These are phyloP conservation scores for Peromyscus melanophrys DNA, from an alignment of 2,797 vertebrate species.

Conservation along the genomic window DNA sequence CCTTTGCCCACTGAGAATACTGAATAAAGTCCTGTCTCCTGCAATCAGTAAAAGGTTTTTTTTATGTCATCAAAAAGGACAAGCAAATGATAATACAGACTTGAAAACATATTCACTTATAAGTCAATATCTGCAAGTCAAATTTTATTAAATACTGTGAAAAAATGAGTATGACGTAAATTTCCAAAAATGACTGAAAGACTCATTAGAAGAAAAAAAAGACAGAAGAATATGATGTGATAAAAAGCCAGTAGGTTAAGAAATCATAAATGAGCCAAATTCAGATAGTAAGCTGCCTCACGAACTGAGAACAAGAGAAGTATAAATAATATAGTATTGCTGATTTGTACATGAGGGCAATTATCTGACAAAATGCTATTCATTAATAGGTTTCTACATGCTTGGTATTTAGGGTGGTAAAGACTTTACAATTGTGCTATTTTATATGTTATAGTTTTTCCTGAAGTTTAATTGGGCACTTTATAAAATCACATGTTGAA, in stretches of 20 bases:
- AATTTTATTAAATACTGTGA: not conserved
- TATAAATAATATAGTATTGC: not conserved
- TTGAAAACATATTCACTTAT: not conserved
- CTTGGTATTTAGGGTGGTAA: not conserved
- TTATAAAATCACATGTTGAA: slow-evolving; percentile 4
- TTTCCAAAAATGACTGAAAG: not conserved
- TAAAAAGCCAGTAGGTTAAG: slow-evolving; percentile 3
- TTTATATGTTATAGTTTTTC: not conserved
- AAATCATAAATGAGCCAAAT: not conserved
- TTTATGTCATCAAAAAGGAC: not conserved
- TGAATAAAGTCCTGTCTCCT: not conserved
- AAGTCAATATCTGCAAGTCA: not conserved
- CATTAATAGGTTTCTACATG: not conserved
- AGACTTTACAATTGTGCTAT: not conserved
- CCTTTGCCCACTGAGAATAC: not conserved
- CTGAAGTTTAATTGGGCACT: not conserved
- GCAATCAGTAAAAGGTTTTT: not conserved
- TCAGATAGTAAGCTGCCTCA: not conserved
- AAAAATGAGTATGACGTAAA: not conserved
- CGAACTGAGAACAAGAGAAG: not conserved
- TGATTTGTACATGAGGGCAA: not conserved
- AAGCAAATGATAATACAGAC: not conserved
- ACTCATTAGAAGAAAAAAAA: not conserved
- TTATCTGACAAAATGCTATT: not conserved
- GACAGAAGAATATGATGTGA: not conserved